phyloP scores from a whole-genome alignment of 2,888 invertebrate genomes.

The Drosophila kuntzei region DNA sequence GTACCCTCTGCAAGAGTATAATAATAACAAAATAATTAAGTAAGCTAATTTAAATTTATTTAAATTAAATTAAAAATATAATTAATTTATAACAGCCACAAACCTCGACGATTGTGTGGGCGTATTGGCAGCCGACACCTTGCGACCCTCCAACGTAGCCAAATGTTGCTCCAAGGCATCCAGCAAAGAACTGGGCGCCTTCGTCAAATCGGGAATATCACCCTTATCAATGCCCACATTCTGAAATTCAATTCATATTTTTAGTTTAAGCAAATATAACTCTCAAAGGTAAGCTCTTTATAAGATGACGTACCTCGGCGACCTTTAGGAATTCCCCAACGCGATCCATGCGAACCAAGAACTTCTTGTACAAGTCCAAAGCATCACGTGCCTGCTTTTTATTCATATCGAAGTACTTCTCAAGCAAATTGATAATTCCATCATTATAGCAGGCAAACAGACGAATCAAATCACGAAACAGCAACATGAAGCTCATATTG shows the following conservation, averaged over 20 bases:
- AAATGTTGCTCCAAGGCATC: conserved; percentile 99
- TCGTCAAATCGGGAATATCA: conserved; percentile 98
- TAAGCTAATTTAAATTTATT: conserved; percentile 11
- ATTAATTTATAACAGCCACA: conserved; percentile 25
- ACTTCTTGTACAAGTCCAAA: conserved; percentile 99
- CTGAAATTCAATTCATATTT: conserved; percentile 80
- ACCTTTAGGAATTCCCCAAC: conserved; percentile 99
- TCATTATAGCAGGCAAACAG: conserved; percentile 99
- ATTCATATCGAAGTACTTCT: conserved; percentile 99
- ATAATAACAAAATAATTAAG: conserved; percentile 4
- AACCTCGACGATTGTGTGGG: conserved; percentile 94
- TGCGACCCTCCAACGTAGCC: conserved; percentile 96
- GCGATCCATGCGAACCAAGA: conserved; percentile 98
- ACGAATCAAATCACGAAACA: conserved; percentile 99
- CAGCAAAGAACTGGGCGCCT: conserved; percentile 98
- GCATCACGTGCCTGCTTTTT: conserved; percentile 99
- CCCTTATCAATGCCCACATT: conserved; percentile 99
- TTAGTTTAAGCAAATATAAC: neutral
- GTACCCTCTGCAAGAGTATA: neutral
- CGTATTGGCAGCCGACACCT: conserved; percentile 93
- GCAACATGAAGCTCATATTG: conserved; percentile 99
- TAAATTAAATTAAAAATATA: neutral
- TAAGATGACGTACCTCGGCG: conserved; percentile 86
- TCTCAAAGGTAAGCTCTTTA: neutral
- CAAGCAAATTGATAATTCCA: conserved; percentile 98